Evolutionary conservation across 2,113 vertebrate genomes (phyloP).

Genomic region (Peromyscus maniculatus): DNA sequence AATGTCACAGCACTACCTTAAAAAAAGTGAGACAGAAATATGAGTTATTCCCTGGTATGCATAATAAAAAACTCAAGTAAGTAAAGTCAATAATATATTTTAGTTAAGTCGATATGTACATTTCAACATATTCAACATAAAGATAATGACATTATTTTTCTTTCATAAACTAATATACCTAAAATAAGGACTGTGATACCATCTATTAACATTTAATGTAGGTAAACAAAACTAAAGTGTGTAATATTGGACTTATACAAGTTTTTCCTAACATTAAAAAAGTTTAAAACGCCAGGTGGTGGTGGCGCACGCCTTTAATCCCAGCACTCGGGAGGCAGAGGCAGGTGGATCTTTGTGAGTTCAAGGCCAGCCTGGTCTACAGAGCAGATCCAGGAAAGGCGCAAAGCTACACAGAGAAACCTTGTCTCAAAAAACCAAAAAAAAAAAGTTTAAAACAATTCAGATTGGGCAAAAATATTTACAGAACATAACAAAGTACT

Average conservation of each 20-base stretch:
- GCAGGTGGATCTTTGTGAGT: no score
- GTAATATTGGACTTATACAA: neutral
- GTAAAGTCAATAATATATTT: neutral
- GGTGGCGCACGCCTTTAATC: no score
- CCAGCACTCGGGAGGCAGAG: no score
- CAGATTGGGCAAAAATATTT: neutral
- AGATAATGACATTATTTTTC: neutral
- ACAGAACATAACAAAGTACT: neutral
- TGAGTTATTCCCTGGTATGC: neutral
- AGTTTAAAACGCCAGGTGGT: no score
- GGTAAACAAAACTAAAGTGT: neutral
- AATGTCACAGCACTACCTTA: neutral
- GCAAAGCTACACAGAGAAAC: no score
- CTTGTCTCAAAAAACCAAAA: no score
- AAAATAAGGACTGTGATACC: neutral
- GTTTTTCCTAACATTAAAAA: neutral
- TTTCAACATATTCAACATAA: neutral
- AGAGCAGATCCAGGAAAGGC: no score
- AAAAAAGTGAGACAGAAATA: neutral
- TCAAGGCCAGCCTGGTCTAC: no score
- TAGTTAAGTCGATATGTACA: neutral
- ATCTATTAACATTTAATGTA: neutral
- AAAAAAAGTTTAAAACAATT: neutral
- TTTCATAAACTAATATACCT: neutral
- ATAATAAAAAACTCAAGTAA: conserved; percentile 19